Percentiles rank a stretch among this genome's conserved stretches.
These are phyloP conservation scores for Caenorhabditis sp. DNA, from an alignment of 2,888 invertebrate species.

Conservation along the genomic window DNA sequence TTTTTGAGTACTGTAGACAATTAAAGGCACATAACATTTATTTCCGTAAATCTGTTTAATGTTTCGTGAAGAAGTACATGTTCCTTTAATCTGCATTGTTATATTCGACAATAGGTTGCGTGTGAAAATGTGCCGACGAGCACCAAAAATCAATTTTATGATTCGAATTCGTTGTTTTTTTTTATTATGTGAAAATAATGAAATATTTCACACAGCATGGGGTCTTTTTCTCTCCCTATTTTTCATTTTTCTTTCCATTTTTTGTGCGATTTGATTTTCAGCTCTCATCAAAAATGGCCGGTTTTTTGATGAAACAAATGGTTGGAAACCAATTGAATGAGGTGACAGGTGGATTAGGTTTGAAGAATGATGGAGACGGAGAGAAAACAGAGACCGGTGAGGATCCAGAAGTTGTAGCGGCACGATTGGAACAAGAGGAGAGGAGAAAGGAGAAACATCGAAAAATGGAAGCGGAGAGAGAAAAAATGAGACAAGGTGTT, in stretches of 20 bases:
- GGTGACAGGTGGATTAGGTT: constrained; percentile 62
- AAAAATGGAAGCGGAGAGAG: constrained; percentile 98
- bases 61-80: too few relatives aligned
- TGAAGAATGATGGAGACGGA: constrained; percentile 56
- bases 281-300: constrained; percentile 52
- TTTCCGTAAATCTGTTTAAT: too few relatives aligned
- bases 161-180: neutral
- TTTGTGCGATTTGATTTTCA: neutral
- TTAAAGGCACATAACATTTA: too few relatives aligned
- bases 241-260: neutral
- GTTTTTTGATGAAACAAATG: constrained; percentile 70
- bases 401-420: constrained; percentile 92
- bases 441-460: constrained; percentile 98
- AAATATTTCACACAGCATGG: too few relatives aligned
- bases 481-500: constrained; percentile 98
- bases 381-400: constrained; percentile 94
- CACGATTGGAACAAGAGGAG: constrained; percentile 96
- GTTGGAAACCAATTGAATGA: constrained; percentile 69
- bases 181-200: neutral
- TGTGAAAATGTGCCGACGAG: too few relatives aligned
- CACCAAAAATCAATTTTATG: too few relatives aligned
- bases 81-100: too few relatives aligned
- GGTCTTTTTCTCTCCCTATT: neutral
- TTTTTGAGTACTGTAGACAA: too few relatives aligned
- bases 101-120: too few relatives aligned